Base-by-base conservation (phyloP, 2,888 invertebrate genomes). In the Euclidia mi region DNA sequence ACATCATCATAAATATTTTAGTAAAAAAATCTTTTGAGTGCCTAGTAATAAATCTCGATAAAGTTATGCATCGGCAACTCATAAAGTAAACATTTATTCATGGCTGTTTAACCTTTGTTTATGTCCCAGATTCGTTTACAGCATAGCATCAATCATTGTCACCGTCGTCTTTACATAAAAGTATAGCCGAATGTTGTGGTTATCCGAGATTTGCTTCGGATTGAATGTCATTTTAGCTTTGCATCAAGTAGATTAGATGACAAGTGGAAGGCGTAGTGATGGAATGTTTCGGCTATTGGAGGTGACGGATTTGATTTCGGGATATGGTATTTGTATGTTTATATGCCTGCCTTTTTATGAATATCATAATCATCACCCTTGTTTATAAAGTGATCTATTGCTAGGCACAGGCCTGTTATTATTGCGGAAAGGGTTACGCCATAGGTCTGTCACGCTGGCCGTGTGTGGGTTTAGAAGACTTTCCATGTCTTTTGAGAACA, bases 141-240 rank as follows among this genome's bases (percentile, higher is more conserved):
- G 63, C 56, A 37, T 46, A 65, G 60, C 79, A 85, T 85, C 84
- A 65, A 79, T 85, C 85, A 76, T 59, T 79, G 85, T 85, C 84
- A 75, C 49, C 38, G 14, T 14, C 43, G 42, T 10, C 40, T 48
- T 74, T 59, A 59, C 32, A 53, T 59, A 43, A 56, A 51, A 35
- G 46, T 43, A 55, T 42, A 20, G 10, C n/a, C n/a, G 11, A 47
- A 43, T 45, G 20, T 35, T 41, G 29, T 38, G 34, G 38, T 12
- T 45, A 17, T 35, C 11, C 25, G 11, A 10, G 34, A 42, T 38
- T n/a, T 37, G 15, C 20, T 4, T 17, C 2, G 35, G 42, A 55
- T 47, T 55, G 37, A 9, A 47, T 55, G 47, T 55, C 55, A 25
- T n/a, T n/a, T n/a, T n/a, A n/a, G n/a, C n/a, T n/a, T n/a, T n/a